Evolutionary conservation across 2,113 vertebrate genomes (phyloP), one percentile per base, ranked within the genome.

Genomic region (Notarius lentiginosus): DNA sequence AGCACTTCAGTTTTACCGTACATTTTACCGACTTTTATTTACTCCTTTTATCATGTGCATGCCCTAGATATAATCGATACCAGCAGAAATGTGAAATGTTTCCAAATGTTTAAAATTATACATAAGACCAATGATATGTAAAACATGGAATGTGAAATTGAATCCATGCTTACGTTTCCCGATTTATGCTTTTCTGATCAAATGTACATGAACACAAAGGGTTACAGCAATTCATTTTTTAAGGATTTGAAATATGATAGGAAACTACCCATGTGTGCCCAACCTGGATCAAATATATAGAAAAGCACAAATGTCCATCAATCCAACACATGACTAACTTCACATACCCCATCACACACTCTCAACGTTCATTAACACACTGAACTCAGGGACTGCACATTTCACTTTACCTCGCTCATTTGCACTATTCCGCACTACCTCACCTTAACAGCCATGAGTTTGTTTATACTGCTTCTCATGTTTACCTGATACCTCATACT

Each of bases 231-330:
- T 88, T 55, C 72, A 70, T 87, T 68, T 70, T 72, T 82, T 86
- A 90, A 77, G 58, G 82, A 83, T 58, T 79, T 63, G 85, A 86
- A 79, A 75, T 60, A 72, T 53, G 41, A 51, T 72, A 70, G 47
- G 83, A 82, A 58, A 55, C 84, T n/a, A 53, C 22, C 84, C 89
- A 89, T 87, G 84, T 90, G 90, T 76, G 55, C 60, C 30, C 82
- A 91, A 89, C 77, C 75, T 89, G 86, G 75, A 79, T 65, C 87
- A 86, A 87, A 89, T 81, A 82, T 82, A 88, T 60, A 51, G 80
- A 87, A 87, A 87, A 88, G 63, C 83, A 85, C 75, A 82, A 41
- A 77, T 86, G 86, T 86, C 86, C 56, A 89, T 83, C 30, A 75
- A 84, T 83, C 63, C 30, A 83, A 87, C 86, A 84, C 83, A 70